Evolutionary conservation across 2,797 vertebrate species (phyloP), one percentile per base, ranked within the genome.

Genomic region (Poecilia picta): DNA sequence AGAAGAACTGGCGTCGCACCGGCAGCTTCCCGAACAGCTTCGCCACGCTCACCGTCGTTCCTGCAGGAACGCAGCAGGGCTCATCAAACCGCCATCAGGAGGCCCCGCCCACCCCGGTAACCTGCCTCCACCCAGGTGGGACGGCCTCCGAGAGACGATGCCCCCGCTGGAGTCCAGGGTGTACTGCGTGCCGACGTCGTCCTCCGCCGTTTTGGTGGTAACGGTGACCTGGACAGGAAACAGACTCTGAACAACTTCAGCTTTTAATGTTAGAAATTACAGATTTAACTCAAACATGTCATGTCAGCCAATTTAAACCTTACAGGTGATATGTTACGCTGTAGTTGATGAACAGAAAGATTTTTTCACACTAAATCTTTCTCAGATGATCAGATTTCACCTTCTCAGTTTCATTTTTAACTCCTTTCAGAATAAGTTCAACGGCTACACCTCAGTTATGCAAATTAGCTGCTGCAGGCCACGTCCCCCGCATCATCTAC

Each of bases 1-100:
- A 97, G 74, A 97, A 99, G 94, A 96, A 98, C 75, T 99, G 98
- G 25, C 98, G 96, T 89, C 98, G 96, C 85, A 99, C 98, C 4
- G 98, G 98, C 43, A 99, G 95, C 88, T 97, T 99, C 93, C 96
- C 98, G 88, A 99, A 99, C 77, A 99, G 93, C 90, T 94, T 97
- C 76, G 96, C 86, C 16, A 91, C 98, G 33, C 95, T 96, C 80
- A 99, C 97, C 4, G 97, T 98, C 47, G 98, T 99, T 75, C 98
- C 98, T 99, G 83, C 18, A 74, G 79, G 47, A 85, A 87, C 71
- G 77, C 45, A 76, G 23, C 31, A 68, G 5, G 23, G 8, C 16
- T n/a, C n/a, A n/a, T 46, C 36, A 28, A 47, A 5, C 31, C 71
- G 8, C 64, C 64, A 18, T 16, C 57, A 59, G 28, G 7, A 59